phyloP scores from a whole-genome alignment of 1,140 invertebrate species.

The Pinna nobilis region DNA sequence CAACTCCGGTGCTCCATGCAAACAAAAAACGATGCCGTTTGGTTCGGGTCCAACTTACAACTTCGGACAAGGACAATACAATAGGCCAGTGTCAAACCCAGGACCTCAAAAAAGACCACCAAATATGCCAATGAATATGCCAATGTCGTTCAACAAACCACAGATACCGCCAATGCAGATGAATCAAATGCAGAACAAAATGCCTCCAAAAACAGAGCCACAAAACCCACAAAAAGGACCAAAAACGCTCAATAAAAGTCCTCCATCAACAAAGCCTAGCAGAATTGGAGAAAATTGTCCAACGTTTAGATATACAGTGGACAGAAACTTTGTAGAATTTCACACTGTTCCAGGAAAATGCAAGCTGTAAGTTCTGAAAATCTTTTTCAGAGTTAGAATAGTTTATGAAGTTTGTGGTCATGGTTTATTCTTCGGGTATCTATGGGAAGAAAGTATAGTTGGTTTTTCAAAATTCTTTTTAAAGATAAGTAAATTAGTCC shows the following conservation, averaged over 20 bases:
- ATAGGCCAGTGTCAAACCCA: background rate
- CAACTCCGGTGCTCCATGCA: too few species aligned
- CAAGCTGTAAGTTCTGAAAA: conserved; percentile 7
- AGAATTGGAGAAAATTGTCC: conserved; percentile 9
- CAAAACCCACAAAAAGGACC: conserved; percentile 3
- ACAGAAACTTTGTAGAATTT: conserved; percentile 20
- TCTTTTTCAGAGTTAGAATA: background rate
- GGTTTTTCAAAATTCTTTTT: background rate
- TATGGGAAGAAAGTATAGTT: background rate
- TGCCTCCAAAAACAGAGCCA: background rate
- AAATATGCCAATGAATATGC: background rate
- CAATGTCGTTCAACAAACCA: background rate
- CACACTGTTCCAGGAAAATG: conserved; percentile 13
- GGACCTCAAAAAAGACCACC: background rate
- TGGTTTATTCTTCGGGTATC: background rate
- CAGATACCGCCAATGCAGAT: background rate
- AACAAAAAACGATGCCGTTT: too few species aligned
- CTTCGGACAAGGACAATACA: conserved; percentile 15
- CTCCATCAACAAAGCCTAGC: background rate
- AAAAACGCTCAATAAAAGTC: background rate
- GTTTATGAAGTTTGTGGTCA: background rate
- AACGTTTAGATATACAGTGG: conserved; percentile 16
- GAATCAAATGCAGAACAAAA: background rate
- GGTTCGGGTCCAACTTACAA: conserved; percentile 6
- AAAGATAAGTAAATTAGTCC: background rate